phyloP scores from a whole-genome alignment of 2,888 invertebrate species.

The Branchellion lobata region DNA sequence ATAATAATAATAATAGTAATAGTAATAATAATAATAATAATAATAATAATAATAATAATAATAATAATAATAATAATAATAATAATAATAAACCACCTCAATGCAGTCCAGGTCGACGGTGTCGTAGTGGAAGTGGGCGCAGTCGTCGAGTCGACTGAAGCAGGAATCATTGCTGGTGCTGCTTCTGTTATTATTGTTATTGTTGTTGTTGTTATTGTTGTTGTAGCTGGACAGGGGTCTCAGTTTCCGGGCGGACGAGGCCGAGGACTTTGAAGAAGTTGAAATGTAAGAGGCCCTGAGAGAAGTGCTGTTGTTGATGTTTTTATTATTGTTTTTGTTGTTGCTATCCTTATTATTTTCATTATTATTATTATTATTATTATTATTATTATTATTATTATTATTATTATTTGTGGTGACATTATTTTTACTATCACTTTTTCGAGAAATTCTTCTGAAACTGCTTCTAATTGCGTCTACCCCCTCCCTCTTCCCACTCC shows the following conservation, averaged over 20 bases:
- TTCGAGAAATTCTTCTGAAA: no score
- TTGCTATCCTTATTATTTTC: background rate
- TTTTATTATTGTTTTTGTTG: background rate
- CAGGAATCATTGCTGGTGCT: conserved; percentile 70
- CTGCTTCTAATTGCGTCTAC: no score
- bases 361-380: background rate
- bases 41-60: no score
- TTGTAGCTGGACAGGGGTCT: background rate
- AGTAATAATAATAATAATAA: no score
- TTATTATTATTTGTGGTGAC: no score
- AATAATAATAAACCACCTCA: no score
- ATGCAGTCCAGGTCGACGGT: conserved; percentile 82
- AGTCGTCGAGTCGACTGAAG: conserved; percentile 78
- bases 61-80: no score
- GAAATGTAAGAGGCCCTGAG: conserved; percentile 16
- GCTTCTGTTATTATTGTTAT: conserved; percentile 58
- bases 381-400: background rate
- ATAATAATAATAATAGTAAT: no score
- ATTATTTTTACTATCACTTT: background rate
- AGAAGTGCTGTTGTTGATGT: background rate
- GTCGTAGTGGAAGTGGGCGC: conserved; percentile 97
- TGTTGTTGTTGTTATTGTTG: conserved; percentile 61
- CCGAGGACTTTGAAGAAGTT: background rate
- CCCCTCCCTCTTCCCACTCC: no score
- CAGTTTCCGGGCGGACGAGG: conserved; percentile 9